Base-by-base conservation (phyloP, 2,888 invertebrate genomes). In the Trichogramma dendrolimi region DNA sequence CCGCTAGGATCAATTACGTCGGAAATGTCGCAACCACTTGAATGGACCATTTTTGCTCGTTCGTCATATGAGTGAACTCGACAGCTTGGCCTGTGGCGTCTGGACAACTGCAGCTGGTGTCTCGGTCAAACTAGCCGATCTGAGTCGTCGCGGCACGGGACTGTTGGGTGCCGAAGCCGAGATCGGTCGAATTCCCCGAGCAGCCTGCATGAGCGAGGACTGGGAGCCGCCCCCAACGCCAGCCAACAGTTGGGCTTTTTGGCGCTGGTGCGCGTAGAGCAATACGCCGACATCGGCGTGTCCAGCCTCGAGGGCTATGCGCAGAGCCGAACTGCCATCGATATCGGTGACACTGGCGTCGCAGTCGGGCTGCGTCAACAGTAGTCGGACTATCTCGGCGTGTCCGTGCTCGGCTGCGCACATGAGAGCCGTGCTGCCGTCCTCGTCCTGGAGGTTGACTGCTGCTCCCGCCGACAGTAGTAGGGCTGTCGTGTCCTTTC, bases 351-450 rank as follows among this genome's bases (percentile, higher is more conserved):
- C 83, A 44, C 86, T 83, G 6, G 92, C 88, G 81, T 95, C 91
- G 79, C 92, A 91, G 71, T 91, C 91, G 0, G 89, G 85, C 71
- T 91, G 89, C 48, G 87, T 85, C 56, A 95, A 81, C 63, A 95
- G n/a, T n/a, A n/a, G 83, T 73, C 89, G 88, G 7, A 94, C 91
- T 69, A 95, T 90, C 67, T 92, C 92, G 38, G 88, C 84, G 72
- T 94, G 90, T 2, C 94, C 94, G 76, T 96, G 94, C 76, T 96
- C 95, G n/a, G 93, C 91, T 1, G 94, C 94, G 78, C 94, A 95
- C 94, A 95, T 95, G 48, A 95, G 80, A 1, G 94, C 93, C 1
- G 94, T 94, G 69, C 92, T 92, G 14, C 95, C 95, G 77, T 93
- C 92, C 76, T 92, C 92, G 73, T 91, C 90, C 79, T 88, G 90